Base-by-base conservation (phyloP, 2,888 invertebrate genomes). In the Meteorus colon region DNA sequence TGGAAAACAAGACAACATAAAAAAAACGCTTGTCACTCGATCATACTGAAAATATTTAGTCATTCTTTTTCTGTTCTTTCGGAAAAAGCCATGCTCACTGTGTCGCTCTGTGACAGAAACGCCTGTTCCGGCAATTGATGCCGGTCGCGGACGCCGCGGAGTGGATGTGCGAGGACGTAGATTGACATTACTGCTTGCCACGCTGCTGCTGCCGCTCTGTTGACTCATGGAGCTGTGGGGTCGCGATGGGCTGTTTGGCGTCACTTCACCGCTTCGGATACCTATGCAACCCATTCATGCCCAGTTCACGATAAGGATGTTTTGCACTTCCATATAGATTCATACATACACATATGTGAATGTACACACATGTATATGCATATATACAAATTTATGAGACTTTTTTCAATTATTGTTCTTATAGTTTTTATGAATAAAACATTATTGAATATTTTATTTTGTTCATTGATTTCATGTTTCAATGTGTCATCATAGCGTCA, bases 151-250 rank as follows among this genome's bases (percentile, higher is more conserved):
- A 90, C 93, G 94, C 88, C 93, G 93, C 77, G 93, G 91, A 84
- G 91, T 92, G 83, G 92, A 92, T 86, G 92, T 90, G 86, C 92
- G 92, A 84, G 92, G 92, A 85, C 93, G 91, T 85, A 94, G 92
- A 87, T 85, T 89, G 83, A 89, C 89, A 82, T 84, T 88, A 86
- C 88, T 87, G 85, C 88, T 88, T 82, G 85, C 87, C 84, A 92
- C 91, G 86, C 93, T 92, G 86, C 91, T 92, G 87, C 91, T 92
- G 87, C 92, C 92, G 89, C 92, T 92, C 86, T 92, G 92, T 87
- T 93, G 93, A 88, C 95, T 96, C 92, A 97, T 92, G 84, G 97
- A 96, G 91, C 96, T 96, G 90, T 95, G 95, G 80, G 97, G 97
- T 89, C 97, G 92, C 83, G 96, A 96, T 79, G 94, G 93, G 84